Evolutionary conservation across 2,113 vertebrate species (phyloP).

Genomic region (Clarias gariepinus): DNA sequence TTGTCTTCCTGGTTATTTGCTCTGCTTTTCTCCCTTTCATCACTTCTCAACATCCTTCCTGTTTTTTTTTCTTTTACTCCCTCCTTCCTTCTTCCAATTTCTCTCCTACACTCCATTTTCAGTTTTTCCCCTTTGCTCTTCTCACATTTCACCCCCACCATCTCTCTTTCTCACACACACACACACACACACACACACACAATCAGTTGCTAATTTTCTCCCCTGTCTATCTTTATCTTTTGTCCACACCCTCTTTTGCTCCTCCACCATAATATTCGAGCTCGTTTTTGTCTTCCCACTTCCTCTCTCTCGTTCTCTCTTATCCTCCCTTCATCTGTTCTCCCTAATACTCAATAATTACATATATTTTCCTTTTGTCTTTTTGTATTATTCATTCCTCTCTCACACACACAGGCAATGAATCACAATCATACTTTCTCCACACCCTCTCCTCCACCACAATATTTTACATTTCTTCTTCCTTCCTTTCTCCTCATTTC

Average conservation of each 20-base stretch:
- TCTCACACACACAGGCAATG: not conserved
- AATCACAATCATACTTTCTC: not conserved
- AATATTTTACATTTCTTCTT: not conserved
- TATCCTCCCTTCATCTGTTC: not conserved
- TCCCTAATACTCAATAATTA: not conserved
- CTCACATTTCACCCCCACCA: not conserved
- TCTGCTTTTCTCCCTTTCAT: not conserved
- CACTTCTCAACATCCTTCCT: not conserved
- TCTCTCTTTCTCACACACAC: constrained; percentile 41
- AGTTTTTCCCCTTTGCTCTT: constrained; percentile 1
- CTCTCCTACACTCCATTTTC: not conserved
- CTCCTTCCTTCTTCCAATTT: not conserved
- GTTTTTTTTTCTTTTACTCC: not conserved
- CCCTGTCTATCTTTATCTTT: not conserved
- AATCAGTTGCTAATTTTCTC: not conserved
- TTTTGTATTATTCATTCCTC: not conserved
- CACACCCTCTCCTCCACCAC: not conserved
- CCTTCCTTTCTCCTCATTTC: not conserved
- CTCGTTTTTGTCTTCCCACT: not conserved
- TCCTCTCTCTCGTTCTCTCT: not conserved
- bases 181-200: not conserved
- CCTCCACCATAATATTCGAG: constrained; percentile 45
- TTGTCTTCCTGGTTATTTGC: not conserved
- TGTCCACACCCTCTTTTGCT: not conserved
- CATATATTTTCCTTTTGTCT: not conserved